These are phyloP conservation scores for Chaenodraco wilsoni DNA, from an alignment of 2,797 vertebrate genomes.

Conservation along the genomic window DNA sequence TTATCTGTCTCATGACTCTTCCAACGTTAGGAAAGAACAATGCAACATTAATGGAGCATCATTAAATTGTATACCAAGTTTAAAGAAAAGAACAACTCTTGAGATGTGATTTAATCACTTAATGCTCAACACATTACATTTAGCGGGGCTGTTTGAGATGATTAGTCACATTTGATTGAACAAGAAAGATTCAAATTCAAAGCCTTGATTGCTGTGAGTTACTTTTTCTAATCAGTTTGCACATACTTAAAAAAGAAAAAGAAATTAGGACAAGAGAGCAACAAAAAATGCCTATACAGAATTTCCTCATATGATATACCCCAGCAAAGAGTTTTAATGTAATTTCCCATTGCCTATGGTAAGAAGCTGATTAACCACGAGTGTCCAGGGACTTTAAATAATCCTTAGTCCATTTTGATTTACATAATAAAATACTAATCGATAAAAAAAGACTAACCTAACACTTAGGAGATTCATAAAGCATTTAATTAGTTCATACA, in stretches of 20 bases:
- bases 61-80: neutral
- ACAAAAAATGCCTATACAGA: neutral
- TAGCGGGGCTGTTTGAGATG: neutral
- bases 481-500: neutral
- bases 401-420: neutral
- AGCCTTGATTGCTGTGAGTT: neutral
- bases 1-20: neutral
- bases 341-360: neutral
- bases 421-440: neutral
- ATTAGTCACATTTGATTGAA: constrained; percentile 1
- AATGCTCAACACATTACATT: neutral
- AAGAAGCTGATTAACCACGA: neutral
- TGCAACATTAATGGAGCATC: neutral
- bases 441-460: neutral
- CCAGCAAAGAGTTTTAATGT: neutral
- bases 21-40: neutral
- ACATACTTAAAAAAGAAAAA: neutral
- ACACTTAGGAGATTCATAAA: neutral
- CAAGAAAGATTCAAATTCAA: neutral
- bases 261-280: neutral
- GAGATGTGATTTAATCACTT: neutral
- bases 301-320: neutral
- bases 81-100: neutral
- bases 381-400: neutral
- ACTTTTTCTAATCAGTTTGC: neutral